A percentile compares a stretch with the other conserved stretches of the same genome.
Evolutionary conservation across 2,888 invertebrate genomes (phyloP).

Genomic region (Cephus rjabovi): DNA sequence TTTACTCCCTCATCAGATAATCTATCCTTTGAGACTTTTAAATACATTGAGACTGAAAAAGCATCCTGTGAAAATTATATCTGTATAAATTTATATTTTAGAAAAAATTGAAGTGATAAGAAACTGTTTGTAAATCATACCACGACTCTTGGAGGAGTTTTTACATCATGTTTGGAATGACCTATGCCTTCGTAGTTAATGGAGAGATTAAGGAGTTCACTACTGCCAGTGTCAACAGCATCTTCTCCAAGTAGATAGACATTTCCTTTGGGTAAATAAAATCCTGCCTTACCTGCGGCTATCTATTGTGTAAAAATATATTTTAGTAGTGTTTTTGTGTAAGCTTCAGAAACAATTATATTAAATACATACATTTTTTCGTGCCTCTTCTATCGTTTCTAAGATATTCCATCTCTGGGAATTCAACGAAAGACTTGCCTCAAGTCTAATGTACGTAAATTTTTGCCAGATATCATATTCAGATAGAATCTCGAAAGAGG

Average conservation of each 20-base stretch:
- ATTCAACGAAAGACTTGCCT: slow-evolving; percentile 74
- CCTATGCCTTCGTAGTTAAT: slow-evolving; percentile 10
- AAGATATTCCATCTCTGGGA: slow-evolving; percentile 72
- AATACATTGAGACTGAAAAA: slow-evolving; percentile 72
- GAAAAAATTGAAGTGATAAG: slow-evolving; percentile 6
- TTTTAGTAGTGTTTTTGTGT: neutral
- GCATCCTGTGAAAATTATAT: slow-evolving; percentile 68
- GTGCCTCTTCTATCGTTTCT: slow-evolving; percentile 72
- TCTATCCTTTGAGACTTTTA: slow-evolving; percentile 73
- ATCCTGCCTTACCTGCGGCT: slow-evolving; percentile 79
- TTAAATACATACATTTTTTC: slow-evolving; percentile 71
- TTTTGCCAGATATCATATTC: slow-evolving; percentile 76
- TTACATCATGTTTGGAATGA: slow-evolving; percentile 31
- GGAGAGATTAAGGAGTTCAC: neutral
- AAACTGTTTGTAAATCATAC: slow-evolving; percentile 29
- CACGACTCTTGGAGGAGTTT: slow-evolving; percentile 37
- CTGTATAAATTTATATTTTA: slow-evolving; percentile 1
- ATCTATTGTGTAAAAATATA: slow-evolving; percentile 64
- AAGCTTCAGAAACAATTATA: neutral
- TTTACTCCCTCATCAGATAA: slow-evolving; percentile 65
- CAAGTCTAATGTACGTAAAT: slow-evolving; percentile 78
- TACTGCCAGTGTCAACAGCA: slow-evolving; percentile 31
- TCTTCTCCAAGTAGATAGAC: slow-evolving; percentile 38
- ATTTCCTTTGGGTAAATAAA: slow-evolving; percentile 70
- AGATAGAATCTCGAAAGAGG: slow-evolving; percentile 73